Base-by-base conservation (phyloP, 2,113 vertebrate species). In the Zosterops hypoxanthus region DNA sequence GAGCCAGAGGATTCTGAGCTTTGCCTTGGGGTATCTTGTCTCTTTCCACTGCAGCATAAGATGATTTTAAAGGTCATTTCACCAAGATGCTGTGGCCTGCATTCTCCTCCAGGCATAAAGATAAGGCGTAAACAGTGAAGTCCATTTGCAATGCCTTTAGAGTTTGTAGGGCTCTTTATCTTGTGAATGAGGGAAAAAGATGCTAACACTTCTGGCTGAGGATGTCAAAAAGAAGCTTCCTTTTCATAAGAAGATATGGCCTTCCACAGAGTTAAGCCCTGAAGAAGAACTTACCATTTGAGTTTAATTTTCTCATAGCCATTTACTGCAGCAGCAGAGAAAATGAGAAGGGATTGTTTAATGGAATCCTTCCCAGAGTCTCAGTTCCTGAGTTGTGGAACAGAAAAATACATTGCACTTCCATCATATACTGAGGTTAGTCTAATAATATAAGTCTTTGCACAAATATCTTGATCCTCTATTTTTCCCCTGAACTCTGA, bases 1-100 rank as follows among this genome's bases (percentile, higher is more conserved):
- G 68, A 90, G 25, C 22, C 20, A 70, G 46, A 80, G 22, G 23
- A 34, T 84, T 83, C 60, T 93, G 41, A 77, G n/a, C 33, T 88
- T 90, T 90, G 71, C 80, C 77, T 39, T 49, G 44, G 47, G 90
- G 24, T 61, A 60, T 78, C 24, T 14, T 64, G 34, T 64, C n/a
- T 59, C 22, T 60, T 86, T 92, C 86, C 53, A 56, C 41, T 79
- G 57, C 69, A 78, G 72, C 31, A 26, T 34, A 82, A 71, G 53
- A 89, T 53, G 46, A 72, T 89, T 96, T 84, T 72, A 86, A 89
- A 96, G 75, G 87, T 85, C 36, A 53, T 73, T 85, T 96, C 68
- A 77, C 70, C 28, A 17, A 17, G 63, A 65, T 83, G 36, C 63
- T 42, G 14, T 59, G 84, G 63, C 39, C 75, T 91, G 66, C 53